Evolutionary conservation across 2,888 invertebrate species (phyloP).

Genomic region (Tipula confusa): DNA sequence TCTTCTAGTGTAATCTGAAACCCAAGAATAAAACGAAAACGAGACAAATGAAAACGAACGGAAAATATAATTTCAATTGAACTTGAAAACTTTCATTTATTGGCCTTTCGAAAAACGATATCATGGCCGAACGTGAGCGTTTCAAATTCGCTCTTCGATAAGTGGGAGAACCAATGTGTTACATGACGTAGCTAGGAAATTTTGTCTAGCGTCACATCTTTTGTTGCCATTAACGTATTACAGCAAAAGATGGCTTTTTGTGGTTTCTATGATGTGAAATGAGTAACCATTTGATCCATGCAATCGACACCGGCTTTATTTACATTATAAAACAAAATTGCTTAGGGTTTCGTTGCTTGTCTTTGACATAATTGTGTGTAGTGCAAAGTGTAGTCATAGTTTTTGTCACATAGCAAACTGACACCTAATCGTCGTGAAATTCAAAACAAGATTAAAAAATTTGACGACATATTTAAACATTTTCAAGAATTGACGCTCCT

Average conservation of each 20-base stretch:
- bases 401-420: too few relatives aligned
- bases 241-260: slow-evolving; percentile 34
- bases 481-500: too few relatives aligned
- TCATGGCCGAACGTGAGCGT: not conserved
- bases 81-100: not conserved
- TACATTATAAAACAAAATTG: slow-evolving; percentile 35
- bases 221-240: slow-evolving; percentile 33
- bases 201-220: not conserved
- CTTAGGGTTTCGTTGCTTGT: slow-evolving; percentile 36
- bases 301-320: slow-evolving; percentile 35
- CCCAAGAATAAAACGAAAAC: too few relatives aligned
- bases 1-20: too few relatives aligned
- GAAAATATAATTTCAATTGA: not conserved
- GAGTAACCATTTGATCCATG: slow-evolving; percentile 34
- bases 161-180: not conserved
- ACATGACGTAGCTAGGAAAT: not conserved
- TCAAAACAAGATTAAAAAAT: too few relatives aligned
- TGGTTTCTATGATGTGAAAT: not conserved
- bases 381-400: too few relatives aligned
- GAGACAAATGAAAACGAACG: too few relatives aligned
- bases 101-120: not conserved
- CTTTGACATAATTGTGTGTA: slow-evolving; percentile 21
- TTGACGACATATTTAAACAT: too few relatives aligned
- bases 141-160: not conserved
- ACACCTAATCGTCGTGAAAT: too few relatives aligned